Evolutionary conservation across 30 jellyfish, hydroid and myxozoan species (phyloP).

Genomic region (Hydractinia symbiolongicarpus): DNA sequence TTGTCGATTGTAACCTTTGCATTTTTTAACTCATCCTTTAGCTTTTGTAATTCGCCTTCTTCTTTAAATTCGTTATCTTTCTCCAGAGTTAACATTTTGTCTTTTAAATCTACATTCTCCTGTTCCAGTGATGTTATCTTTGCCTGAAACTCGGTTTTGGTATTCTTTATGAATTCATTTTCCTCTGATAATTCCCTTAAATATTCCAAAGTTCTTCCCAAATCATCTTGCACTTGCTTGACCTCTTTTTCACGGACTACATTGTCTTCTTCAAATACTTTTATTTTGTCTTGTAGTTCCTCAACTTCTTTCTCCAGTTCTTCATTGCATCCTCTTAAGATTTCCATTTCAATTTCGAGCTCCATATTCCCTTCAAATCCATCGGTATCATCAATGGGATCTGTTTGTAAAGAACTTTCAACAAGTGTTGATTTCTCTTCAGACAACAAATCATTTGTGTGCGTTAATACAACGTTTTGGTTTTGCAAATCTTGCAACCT

Average conservation of each 20-base stretch:
- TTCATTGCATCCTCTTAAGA: slow-evolving; percentile 35
- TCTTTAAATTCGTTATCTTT: slow-evolving; percentile 1
- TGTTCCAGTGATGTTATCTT: neutral
- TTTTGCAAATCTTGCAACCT: neutral
- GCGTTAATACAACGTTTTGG: neutral
- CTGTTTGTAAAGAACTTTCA: slow-evolving; percentile 2
- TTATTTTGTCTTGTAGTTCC: neutral
- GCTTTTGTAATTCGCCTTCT: slow-evolving; percentile 4
- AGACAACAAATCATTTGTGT: neutral
- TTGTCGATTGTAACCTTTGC: slow-evolving; percentile 8
- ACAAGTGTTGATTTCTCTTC: slow-evolving; percentile 16
- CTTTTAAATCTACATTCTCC: slow-evolving; percentile 5
- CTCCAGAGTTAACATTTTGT: slow-evolving; percentile 7
- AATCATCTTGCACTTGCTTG: slow-evolving; percentile 40
- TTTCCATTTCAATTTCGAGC: slow-evolving; percentile 68
- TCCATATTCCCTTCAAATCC: slow-evolving; percentile 46
- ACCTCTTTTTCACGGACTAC: slow-evolving; percentile 31
- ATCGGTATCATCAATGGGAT: slow-evolving; percentile 18
- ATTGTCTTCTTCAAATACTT: neutral
- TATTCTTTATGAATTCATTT: neutral
- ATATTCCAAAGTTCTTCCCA: slow-evolving; percentile 28
- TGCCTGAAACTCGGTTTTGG: too few relatives aligned
- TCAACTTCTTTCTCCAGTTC: slow-evolving; percentile 32
- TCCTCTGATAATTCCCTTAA: slow-evolving; percentile 31
- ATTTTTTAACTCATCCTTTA: slow-evolving; percentile 9